Base-by-base conservation (phyloP, 2,797 vertebrate genomes). In the Pangasius macronema region DNA sequence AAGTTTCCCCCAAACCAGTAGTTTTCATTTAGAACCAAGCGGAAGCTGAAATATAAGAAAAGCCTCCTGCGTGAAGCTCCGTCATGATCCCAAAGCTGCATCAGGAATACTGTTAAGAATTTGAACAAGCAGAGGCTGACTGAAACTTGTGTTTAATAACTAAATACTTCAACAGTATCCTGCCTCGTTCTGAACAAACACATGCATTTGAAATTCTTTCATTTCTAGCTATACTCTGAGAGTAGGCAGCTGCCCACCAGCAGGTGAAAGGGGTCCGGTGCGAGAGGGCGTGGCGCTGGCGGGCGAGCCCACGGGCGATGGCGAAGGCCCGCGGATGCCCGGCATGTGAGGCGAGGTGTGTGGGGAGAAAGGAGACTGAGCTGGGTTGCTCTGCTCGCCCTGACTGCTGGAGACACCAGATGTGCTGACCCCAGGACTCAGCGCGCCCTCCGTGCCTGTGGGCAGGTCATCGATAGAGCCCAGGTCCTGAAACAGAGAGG, bases 371-470 rank as follows among this genome's bases (percentile, higher is more conserved):
- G 98, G 98, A 65, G 98, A 99, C 97, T 99, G 98, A 90, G 98
- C 98, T 4, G 98, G 98, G 93, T 99, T 99, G 94, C 98, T 99
- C 96, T 99, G 98, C 93, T 99, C 98, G 79, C 98, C 98, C 95
- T 99, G 98, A 93, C 98, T 99, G 96, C 98, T 99, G 93, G 98
- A 99, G 93, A 99, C 98, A 89, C 98, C 98, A 89, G 98, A 99
- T 88, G 98, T 99, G 96, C 98, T 99, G 93, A 99, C 98, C 80
- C 98, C 98, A 3, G 98, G 98, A 94, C 98, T 99, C 95, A 99
- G 95, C 89, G 97, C 97, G 83, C 98, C 98, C 95, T 99, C 98
- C 33, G 98, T 97, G 90, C 98, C 98, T 81, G 98, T 98, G 87
- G 98, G 98, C 27, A 99, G 96, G 95, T 99, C 98, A 76, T 99